Evolutionary conservation across 2,113 vertebrate species (phyloP), one percentile per base, ranked within the genome.

Genomic region (Lophius piscatorius): DNA sequence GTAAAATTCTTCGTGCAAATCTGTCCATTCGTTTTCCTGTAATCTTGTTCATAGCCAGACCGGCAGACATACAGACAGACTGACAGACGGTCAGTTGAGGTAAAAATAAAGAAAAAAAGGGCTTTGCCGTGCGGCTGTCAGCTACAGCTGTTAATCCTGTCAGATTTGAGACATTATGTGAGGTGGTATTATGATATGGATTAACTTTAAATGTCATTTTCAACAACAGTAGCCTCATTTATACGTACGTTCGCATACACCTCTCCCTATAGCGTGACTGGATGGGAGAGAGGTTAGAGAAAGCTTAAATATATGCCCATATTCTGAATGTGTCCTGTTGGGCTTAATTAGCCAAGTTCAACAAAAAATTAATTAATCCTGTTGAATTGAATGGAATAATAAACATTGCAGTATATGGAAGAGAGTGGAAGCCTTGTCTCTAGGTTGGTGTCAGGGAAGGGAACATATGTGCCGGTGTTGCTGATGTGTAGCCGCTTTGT

Each of bases 341-440:
- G 63, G 66, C 70, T 84, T 82, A 89, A 83, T 54, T 75, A 61
- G 77, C 74, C 54, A 80, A 82, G 84, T 85, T 81, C 72, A 63
- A 42, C 21, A 42, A 38, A 72, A 75, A 72, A 76, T 47, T 6
- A 78, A 86, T 84, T 78, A 83, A 88, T 84, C 62, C 69, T 71
- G 64, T 76, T 81, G 28, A 70, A 49, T 74, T 76, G 39, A 81
- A 85, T 62, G 34, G 65, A 63, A 83, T 76, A 49, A 79, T 80
- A 65, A 65, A 63, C 46, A 63, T 84, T n/a, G n/a, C n/a, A n/a
- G n/a, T 70, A 64, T 62, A 63, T 56, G 31, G 29, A n/a, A 33
- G 63, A 73, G 72, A 86, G 70, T 79, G 76, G 70, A 78, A 81
- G 72, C 54, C 55, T 75, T 46, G 74, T 54, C 55, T 76, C 28